Percentiles rank a stretch among this genome's conserved stretches.
Evolutionary conservation across 2,888 invertebrate genomes (phyloP).

Genomic region (Notodonta dromedarius): DNA sequence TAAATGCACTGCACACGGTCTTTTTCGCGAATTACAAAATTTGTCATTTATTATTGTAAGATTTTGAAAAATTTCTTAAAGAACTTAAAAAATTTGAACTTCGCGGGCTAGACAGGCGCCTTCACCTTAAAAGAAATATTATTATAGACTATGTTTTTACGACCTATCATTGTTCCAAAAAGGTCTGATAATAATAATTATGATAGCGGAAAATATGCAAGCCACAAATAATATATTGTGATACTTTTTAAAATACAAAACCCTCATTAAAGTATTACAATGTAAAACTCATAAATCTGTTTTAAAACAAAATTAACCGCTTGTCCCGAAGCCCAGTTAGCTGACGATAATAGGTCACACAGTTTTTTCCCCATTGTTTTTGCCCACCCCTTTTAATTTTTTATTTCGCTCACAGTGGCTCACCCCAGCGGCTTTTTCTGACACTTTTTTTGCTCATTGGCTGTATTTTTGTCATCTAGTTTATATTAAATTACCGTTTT

Average conservation of each 20-base stretch:
- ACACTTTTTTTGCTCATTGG: conserved; percentile 69
- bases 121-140: no score
- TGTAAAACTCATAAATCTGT: conserved; percentile 64
- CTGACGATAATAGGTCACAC: conserved; percentile 62
- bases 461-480: conserved; percentile 79
- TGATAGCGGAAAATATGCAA: neutral
- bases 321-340: conserved; percentile 74
- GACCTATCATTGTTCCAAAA: no score
- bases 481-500: conserved; percentile 84
- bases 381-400: conserved; percentile 66
- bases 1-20: no score
- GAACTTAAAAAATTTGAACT: no score
- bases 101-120: no score
- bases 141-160: no score
- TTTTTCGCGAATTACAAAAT: no score
- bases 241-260: neutral
- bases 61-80: no score
- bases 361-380: conserved; percentile 72
- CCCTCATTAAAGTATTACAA: conserved; percentile 29
- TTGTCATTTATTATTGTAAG: no score
- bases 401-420: conserved; percentile 57
- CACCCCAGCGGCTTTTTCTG: conserved; percentile 61
- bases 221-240: neutral
- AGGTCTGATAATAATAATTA: neutral
- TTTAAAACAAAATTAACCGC: conserved; percentile 75